A percentile compares a stretch with the other conserved stretches of the same genome.
Conservation (phyloP, 2,888 invertebrate genomes). For the Octonoba sinensis region DNA sequence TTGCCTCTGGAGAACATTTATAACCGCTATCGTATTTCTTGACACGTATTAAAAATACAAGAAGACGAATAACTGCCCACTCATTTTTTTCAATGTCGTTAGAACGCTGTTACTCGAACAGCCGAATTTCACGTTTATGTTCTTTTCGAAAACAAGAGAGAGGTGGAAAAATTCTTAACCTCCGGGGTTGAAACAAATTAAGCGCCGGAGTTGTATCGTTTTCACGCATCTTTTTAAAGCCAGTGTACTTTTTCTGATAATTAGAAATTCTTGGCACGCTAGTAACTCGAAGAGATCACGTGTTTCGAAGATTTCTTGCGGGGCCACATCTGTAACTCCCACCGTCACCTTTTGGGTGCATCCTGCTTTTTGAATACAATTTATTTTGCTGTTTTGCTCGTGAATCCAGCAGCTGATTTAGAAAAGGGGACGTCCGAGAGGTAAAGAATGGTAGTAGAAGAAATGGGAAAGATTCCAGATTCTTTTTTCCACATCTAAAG, state of each 20-base stretch:
- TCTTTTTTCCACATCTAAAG: too few species aligned
- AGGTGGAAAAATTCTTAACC: slow-evolving; percentile 12
- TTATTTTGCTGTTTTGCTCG: slow-evolving; percentile 41
- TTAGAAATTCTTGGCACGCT: slow-evolving; percentile 62
- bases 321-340: slow-evolving; percentile 45
- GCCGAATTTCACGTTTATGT: slow-evolving; percentile 1
- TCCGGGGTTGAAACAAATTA: slow-evolving; percentile 45
- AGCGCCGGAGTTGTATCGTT: slow-evolving; percentile 50
- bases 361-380: slow-evolving; percentile 40
- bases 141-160: slow-evolving; percentile 4
- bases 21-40: slow-evolving; percentile 56
- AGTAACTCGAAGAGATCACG: slow-evolving; percentile 58
- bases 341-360: slow-evolving; percentile 43
- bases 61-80: slow-evolving; percentile 23
- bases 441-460: too few species aligned
- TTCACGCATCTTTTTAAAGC: slow-evolving; percentile 51
- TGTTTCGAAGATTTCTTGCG: slow-evolving; percentile 47
- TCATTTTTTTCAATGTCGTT: slow-evolving; percentile 14
- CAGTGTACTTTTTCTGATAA: slow-evolving; percentile 59
- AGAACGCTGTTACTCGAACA: background rate
- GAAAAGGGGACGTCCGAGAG: too few species aligned
- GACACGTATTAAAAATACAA: slow-evolving; percentile 51
- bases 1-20: slow-evolving; percentile 42
- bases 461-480: too few species aligned
- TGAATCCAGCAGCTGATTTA: slow-evolving; percentile 34